A percentile compares a stretch with the other conserved stretches of the same genome.
Conservation (phyloP, 2,888 invertebrate genomes). For the Platycheirus albimanus region DNA sequence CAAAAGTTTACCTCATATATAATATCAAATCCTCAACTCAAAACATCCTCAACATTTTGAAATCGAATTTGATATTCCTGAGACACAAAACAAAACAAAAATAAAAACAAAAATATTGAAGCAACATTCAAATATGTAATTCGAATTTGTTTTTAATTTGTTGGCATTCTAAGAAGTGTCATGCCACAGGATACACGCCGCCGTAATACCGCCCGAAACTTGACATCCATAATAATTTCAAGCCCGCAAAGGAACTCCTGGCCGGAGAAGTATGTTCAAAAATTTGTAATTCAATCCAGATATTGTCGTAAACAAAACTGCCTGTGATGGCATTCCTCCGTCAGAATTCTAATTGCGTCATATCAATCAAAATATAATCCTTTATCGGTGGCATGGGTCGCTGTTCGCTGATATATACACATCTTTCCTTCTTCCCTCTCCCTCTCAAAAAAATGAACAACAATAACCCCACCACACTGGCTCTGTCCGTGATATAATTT, state of each 20-base stretch:
- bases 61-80: constrained; percentile 33
- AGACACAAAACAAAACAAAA: background rate
- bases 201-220: constrained; percentile 48
- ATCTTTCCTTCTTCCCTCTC: constrained; percentile 20
- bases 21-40: too few species aligned
- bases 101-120: too few species aligned
- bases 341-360: constrained; percentile 70
- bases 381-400: constrained; percentile 33
- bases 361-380: constrained; percentile 72
- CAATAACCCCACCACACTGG: background rate
- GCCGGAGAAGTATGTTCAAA: background rate
- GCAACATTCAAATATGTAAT: too few species aligned
- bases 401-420: constrained; percentile 17
- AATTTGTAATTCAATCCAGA: constrained; percentile 71
- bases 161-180: too few species aligned
- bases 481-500: constrained; percentile 27
- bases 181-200: constrained; percentile 46
- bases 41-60: background rate
- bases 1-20: too few species aligned
- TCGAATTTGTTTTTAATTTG: too few species aligned
- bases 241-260: constrained; percentile 38
- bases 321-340: constrained; percentile 16
- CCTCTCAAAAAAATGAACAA: background rate
- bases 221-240: constrained; percentile 64
- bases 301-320: constrained; percentile 31